phyloP scores from a whole-genome alignment of 2,888 invertebrate species.

The Scotopteryx bipunctaria region DNA sequence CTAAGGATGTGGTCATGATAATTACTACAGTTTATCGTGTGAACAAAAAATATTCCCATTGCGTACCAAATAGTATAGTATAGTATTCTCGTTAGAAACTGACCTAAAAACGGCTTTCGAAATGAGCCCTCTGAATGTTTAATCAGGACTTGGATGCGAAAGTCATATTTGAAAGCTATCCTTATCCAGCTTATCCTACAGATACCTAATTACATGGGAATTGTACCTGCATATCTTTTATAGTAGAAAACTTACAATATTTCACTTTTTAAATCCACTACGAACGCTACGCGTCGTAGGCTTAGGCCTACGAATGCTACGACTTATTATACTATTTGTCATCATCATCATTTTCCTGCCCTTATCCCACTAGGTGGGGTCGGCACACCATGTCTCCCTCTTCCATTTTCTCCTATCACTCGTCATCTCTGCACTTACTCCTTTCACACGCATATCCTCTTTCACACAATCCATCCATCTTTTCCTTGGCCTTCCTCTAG shows the following conservation, averaged over 20 bases:
- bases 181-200: slow-evolving; percentile 22
- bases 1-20: background rate
- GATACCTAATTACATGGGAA: background rate
- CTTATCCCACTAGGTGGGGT: no score
- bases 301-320: slow-evolving; percentile 2
- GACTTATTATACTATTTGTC: no score
- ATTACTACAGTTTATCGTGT: background rate
- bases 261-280: background rate
- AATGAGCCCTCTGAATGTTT: slow-evolving; percentile 39
- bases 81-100: slow-evolving; percentile 33
- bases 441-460: no score
- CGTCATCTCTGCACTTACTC: no score
- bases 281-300: slow-evolving; percentile 2
- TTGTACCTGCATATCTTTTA: no score
- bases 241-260: no score
- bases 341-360: no score
- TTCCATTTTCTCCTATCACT: no score
- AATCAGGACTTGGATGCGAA: slow-evolving; percentile 35
- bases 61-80: slow-evolving; percentile 22
- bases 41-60: slow-evolving; percentile 2
- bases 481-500: no score
- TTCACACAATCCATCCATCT: no score
- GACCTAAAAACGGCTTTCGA: slow-evolving; percentile 38
- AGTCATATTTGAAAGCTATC: slow-evolving; percentile 34
- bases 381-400: no score